Percentiles rank a stretch among this genome's conserved stretches.
Conservation (phyloP, 2,113 vertebrate species). For the Lophius piscatorius region DNA sequence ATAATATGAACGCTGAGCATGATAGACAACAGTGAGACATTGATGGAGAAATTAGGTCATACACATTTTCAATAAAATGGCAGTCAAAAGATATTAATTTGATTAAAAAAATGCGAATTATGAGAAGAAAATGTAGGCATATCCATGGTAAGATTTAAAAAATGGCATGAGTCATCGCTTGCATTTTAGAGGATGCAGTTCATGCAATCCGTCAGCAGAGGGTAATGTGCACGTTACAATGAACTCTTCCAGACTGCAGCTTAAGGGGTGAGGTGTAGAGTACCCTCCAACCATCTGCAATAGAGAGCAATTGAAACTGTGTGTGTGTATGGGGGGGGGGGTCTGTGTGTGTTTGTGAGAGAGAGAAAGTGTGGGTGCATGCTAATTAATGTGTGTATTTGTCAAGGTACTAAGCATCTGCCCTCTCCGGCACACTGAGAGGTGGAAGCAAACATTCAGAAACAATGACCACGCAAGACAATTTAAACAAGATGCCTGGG, state of each 20-base stretch:
- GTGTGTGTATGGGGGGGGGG: slow-evolving; percentile 1
- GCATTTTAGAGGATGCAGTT: slow-evolving; percentile 33
- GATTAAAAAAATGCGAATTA: too few relatives aligned
- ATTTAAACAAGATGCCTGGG: slow-evolving; percentile 71
- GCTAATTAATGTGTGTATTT: slow-evolving; percentile 25
- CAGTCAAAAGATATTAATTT: too few relatives aligned
- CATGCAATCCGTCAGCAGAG: slow-evolving; percentile 52
- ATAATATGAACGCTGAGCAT: too few relatives aligned
- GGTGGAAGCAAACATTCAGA: slow-evolving; percentile 68
- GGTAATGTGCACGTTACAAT: slow-evolving; percentile 53
- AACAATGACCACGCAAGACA: slow-evolving; percentile 69
- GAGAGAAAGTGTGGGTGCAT: slow-evolving; percentile 1
- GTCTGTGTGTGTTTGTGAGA: background rate
- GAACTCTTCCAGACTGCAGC: slow-evolving; percentile 38
- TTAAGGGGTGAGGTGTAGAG: slow-evolving; percentile 34
- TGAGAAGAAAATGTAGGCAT: too few relatives aligned
- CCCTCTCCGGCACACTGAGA: slow-evolving; percentile 50
- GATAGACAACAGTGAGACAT: too few relatives aligned
- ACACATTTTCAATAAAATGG: too few relatives aligned
- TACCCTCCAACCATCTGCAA: slow-evolving; percentile 41
- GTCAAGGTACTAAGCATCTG: slow-evolving; percentile 50
- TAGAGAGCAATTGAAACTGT: slow-evolving; percentile 23
- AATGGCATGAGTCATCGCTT: slow-evolving; percentile 8
- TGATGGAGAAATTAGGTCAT: background rate
- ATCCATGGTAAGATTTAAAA: background rate